These are phyloP conservation scores for Hemistola chrysoprasaria DNA, from an alignment of 2,888 invertebrate genomes.

Conservation along the genomic window DNA sequence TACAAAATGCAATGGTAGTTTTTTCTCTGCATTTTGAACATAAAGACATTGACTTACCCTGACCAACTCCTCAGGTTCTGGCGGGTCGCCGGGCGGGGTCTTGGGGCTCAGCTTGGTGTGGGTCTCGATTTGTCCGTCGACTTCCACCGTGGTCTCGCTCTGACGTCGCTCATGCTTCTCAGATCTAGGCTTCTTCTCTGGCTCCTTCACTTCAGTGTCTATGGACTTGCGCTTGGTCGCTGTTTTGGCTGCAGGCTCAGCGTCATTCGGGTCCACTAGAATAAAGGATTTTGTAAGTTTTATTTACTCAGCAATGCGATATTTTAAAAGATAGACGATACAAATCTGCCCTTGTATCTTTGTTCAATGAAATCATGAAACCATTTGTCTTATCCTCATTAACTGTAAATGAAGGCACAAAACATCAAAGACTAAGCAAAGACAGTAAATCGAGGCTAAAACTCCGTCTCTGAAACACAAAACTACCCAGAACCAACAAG, in stretches of 20 bases:
- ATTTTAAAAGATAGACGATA: too few relatives aligned
- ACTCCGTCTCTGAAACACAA: too few relatives aligned
- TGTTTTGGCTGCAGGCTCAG: conserved; percentile 46
- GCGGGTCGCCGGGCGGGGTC: conserved; percentile 91
- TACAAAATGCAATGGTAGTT: too few relatives aligned
- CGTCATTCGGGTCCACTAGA: conserved; percentile 71
- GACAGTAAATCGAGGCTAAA: too few relatives aligned
- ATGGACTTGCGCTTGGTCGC: conserved; percentile 57
- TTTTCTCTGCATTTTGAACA: too few relatives aligned
- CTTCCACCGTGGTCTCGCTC: conserved; percentile 78
- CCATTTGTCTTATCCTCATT: too few relatives aligned
- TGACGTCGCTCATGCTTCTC: conserved; percentile 67
- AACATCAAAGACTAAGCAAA: too few relatives aligned
- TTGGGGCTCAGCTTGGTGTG: conserved; percentile 90
- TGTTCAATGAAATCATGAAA: too few relatives aligned
- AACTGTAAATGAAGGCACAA: too few relatives aligned
- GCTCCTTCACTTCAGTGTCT: conserved; percentile 56
- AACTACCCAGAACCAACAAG: too few relatives aligned
- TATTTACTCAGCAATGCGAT: too few relatives aligned
- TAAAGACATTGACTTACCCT: conserved; percentile 76
- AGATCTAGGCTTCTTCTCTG: conserved; percentile 65
- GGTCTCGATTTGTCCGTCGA: conserved; percentile 88
- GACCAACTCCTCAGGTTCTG: conserved; percentile 96
- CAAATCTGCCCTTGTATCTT: too few relatives aligned
- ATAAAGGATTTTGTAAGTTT: conserved; percentile 13